Percentiles rank a stretch among this genome's conserved stretches.
Conservation (phyloP, 64 coral and sea anemone genomes). For the Stylophora pistillata region DNA sequence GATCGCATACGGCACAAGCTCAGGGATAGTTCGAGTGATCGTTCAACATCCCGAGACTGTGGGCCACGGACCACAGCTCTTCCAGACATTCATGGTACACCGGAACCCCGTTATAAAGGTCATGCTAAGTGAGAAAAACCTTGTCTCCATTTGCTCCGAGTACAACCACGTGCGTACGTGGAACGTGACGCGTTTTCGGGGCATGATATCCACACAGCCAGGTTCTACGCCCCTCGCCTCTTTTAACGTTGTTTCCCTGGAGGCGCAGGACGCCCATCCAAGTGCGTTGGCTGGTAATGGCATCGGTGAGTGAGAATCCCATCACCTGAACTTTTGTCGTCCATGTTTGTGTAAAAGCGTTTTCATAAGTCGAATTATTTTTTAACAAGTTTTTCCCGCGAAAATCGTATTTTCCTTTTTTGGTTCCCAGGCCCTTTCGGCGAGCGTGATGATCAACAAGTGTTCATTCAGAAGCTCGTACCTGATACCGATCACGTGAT, state of each 20-base stretch:
- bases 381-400: neutral
- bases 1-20: constrained; percentile 97
- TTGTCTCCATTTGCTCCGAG: constrained; percentile 93
- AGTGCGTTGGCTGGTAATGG: constrained; percentile 81
- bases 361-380: neutral
- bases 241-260: constrained; percentile 98
- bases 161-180: constrained; percentile 98
- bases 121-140: constrained; percentile 98
- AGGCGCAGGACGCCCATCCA: constrained; percentile 84
- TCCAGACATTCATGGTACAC: constrained; percentile 98
- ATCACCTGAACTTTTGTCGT: too few species aligned
- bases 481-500: constrained; percentile 94
- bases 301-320: constrained; percentile 54
- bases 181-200: constrained; percentile 98
- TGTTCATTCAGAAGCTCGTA: constrained; percentile 98
- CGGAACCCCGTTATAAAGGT: constrained; percentile 91
- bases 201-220: constrained; percentile 99
- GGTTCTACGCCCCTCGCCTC: constrained; percentile 97
- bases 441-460: constrained; percentile 97
- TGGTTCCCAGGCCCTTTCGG: constrained; percentile 85
- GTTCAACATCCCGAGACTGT: constrained; percentile 98
- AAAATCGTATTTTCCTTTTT: neutral
- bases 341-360: too few species aligned
- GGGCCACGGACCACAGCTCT: constrained; percentile 92
- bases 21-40: constrained; percentile 88